Conservation (phyloP, 2,797 vertebrate species). For the Falco rusticolus region DNA sequence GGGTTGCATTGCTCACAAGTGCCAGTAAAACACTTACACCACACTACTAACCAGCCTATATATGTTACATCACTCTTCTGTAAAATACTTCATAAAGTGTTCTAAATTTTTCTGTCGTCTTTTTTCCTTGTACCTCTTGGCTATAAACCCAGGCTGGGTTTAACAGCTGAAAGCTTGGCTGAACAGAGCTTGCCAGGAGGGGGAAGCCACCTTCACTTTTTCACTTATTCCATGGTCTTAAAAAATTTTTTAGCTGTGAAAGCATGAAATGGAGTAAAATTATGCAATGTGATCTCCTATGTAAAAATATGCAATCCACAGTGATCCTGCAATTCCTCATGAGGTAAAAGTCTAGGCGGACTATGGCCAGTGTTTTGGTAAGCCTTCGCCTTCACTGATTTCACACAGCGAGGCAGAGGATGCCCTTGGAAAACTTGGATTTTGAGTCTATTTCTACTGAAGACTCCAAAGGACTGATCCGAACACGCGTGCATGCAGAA, state of each 20-base stretch:
- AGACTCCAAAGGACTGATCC: neutral
- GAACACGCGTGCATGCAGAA: rapidly evolving
- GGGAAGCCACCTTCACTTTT: neutral
- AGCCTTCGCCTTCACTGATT: neutral
- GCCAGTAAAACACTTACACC: neutral
- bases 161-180: neutral
- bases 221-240: neutral
- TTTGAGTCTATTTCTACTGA: neutral
- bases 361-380: neutral
- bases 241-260: neutral
- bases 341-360: neutral
- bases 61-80: neutral
- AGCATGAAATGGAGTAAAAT: neutral
- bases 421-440: neutral
- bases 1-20: rapidly evolving
- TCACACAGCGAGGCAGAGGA: neutral
- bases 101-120: neutral
- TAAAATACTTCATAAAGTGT: neutral
- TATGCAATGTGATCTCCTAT: neutral
- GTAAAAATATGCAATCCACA: neutral
- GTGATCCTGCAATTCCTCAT: neutral
- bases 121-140: neutral
- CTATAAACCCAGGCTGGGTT: neutral
- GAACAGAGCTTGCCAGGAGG: neutral
- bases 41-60: neutral